Conservation (phyloP, 2,888 invertebrate species). For the Megalurothrips usitatus region DNA sequence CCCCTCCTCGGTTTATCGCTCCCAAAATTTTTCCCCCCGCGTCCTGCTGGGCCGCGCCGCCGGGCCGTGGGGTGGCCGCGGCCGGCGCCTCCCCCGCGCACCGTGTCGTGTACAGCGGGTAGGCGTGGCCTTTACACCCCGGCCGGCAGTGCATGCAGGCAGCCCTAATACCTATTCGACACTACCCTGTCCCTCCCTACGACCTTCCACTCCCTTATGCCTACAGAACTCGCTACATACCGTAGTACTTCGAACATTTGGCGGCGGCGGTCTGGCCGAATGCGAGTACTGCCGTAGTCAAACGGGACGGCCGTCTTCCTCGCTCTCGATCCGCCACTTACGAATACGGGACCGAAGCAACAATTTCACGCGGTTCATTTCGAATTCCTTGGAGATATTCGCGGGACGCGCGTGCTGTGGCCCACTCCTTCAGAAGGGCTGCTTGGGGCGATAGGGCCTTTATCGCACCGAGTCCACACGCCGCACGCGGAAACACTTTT, state of each 20-base stretch:
- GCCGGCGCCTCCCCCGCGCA: background rate
- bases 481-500: slow-evolving; percentile 4
- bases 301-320: too few species aligned
- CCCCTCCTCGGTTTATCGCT: background rate
- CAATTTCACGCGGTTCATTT: too few species aligned
- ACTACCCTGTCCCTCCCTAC: background rate
- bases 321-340: too few species aligned
- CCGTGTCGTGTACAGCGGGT: background rate
- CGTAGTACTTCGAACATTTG: too few species aligned
- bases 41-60: background rate
- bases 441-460: background rate
- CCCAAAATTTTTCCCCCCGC: background rate
- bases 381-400: too few species aligned
- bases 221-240: too few species aligned
- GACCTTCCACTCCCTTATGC: background rate
- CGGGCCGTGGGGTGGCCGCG: too few species aligned
- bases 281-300: too few species aligned
- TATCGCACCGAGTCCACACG: background rate
- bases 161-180: too few species aligned
- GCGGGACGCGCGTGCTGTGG: too few species aligned
- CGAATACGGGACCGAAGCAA: too few species aligned
- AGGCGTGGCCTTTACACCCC: background rate
- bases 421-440: background rate
- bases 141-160: background rate
- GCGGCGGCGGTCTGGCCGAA: too few species aligned